Percentiles rank a stretch among this genome's conserved stretches.
Conservation (phyloP, 2,888 invertebrate genomes). For the Scaptomyza polygonia region DNA sequence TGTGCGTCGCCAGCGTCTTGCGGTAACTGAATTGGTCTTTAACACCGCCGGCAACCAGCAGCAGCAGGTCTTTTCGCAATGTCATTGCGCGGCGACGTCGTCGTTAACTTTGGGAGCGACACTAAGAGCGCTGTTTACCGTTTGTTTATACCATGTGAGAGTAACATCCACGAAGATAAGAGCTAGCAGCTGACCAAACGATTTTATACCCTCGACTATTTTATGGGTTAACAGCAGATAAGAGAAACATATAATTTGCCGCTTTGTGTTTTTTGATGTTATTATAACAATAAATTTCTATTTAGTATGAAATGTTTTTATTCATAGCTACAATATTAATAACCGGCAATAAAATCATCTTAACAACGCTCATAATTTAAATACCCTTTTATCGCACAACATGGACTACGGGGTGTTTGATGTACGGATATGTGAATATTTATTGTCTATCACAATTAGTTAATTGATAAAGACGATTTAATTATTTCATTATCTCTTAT, state of each 20-base stretch:
- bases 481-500: slow-evolving; percentile 33
- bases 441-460: slow-evolving; percentile 47
- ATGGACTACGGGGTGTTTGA: slow-evolving; percentile 16
- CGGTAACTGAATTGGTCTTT: slow-evolving; percentile 48
- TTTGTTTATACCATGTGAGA: slow-evolving; percentile 20
- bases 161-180: slow-evolving; percentile 8
- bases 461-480: slow-evolving; percentile 38
- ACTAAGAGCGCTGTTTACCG: slow-evolving; percentile 4
- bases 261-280: neutral
- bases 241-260: neutral
- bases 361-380: too few species aligned
- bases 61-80: slow-evolving; percentile 1
- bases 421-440: slow-evolving; percentile 1
- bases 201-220: slow-evolving; percentile 14
- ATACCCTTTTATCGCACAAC: neutral
- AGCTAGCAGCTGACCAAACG: slow-evolving; percentile 7
- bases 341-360: too few species aligned
- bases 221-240: neutral
- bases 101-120: slow-evolving; percentile 8
- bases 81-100: slow-evolving; percentile 9
- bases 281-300: neutral
- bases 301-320: neutral
- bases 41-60: slow-evolving; percentile 13
- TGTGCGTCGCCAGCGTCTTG: slow-evolving; percentile 50
- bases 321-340: neutral